Conservation (phyloP, 2,113 vertebrate genomes). For the Chloropsis cyanopogon region DNA sequence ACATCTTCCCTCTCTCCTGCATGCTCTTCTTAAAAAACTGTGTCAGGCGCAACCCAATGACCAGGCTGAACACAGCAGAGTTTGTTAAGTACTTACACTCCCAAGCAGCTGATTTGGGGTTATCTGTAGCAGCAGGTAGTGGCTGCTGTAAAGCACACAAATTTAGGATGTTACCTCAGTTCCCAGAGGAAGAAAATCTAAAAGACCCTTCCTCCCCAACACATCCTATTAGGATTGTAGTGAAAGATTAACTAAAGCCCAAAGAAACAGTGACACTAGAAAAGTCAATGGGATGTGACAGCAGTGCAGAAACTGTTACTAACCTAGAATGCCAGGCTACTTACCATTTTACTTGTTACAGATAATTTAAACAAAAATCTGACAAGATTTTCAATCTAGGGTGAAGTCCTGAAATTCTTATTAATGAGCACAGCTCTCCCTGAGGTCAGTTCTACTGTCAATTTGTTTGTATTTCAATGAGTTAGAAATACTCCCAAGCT, state of each 20-base stretch:
- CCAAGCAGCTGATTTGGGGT: neutral
- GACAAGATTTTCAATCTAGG: neutral
- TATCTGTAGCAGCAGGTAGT: neutral
- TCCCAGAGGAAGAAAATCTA: neutral
- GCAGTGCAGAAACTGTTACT: neutral
- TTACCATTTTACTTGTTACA: neutral
- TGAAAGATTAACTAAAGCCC: neutral
- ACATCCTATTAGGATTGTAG: neutral
- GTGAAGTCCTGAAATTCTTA: neutral
- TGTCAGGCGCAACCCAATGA: neutral
- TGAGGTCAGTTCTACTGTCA: neutral
- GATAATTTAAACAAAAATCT: neutral
- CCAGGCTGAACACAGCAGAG: neutral
- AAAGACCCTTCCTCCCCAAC: neutral
- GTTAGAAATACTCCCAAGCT: neutral
- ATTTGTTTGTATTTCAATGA: neutral
- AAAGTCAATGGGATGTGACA: neutral
- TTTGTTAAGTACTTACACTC: neutral
- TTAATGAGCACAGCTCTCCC: neutral
- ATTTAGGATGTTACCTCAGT: neutral
- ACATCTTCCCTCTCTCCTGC: neutral
- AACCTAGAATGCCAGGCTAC: neutral
- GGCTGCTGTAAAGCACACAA: neutral
- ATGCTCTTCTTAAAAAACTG: neutral
- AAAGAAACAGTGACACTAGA: neutral